Base-by-base conservation (phyloP, 1,140 invertebrate genomes). In the Cryptotermes secundus region DNA sequence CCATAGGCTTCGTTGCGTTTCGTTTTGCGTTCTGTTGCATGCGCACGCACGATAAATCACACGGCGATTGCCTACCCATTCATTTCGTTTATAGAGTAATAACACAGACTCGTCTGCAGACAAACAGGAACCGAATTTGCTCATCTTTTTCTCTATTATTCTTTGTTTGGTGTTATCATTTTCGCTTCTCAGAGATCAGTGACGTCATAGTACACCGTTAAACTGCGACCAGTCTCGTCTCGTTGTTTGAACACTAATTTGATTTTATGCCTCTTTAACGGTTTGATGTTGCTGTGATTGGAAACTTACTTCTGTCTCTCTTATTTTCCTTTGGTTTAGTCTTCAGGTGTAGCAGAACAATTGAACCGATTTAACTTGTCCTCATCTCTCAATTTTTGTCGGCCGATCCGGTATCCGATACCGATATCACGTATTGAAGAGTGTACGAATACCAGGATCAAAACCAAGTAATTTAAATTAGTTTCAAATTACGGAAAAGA, bases 211-310 rank as follows among this genome's bases (percentile, higher is more conserved):
- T 6, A 72, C 59, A 31, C 26, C 31, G 31, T 31, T 31, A 31
- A n/a, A 72, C n/a, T 72, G 31, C n/a, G 26, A 72, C 4, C 59
- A 26, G n/a, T 72, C 0, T 72, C 59, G 26, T 31, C n/a, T 31
- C 59, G n/a, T 72, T 72, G 59, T 72, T 72, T 72, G 59, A 72
- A 72, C 59, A 72, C 59, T 72, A 72, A 72, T 72, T 72, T 72
- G 59, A 72, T 72, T 72, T 72, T 31, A 72, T 31, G 59, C 59
- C 59, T 72, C 59, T 72, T 72, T 72, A 72, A 72, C 59, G 59
- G 59, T 72, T 72, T 72, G 59, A 72, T 72, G 59, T 72, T 31
- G 9, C 59, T 72, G n/a, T 72, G 59, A 72, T 72, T 72, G 59
- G 59, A 72, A 72, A 72, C 14, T 72, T 6, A 0, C 38, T 72